Conservation (phyloP, 2,113 vertebrate genomes). For the Notothenia rossii region DNA sequence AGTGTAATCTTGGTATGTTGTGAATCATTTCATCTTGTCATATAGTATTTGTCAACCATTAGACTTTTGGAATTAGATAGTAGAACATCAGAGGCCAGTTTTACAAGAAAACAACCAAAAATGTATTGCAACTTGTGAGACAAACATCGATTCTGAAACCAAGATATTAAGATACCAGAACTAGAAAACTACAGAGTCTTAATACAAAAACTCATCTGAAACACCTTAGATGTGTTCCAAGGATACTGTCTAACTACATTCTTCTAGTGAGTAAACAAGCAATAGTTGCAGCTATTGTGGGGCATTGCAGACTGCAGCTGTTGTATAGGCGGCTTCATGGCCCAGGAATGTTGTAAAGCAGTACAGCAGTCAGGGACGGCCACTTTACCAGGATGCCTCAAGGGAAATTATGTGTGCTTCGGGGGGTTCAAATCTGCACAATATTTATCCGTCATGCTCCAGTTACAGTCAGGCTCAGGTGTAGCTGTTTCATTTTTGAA, state of each 20-base stretch:
- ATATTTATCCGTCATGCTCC: not conserved
- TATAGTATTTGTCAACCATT: not conserved
- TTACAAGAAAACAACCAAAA: not conserved
- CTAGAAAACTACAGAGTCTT: not conserved
- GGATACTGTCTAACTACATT: slow-evolving; percentile 43
- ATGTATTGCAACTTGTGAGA: not conserved
- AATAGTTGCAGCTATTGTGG: slow-evolving; percentile 36
- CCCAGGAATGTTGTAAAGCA: slow-evolving; percentile 60
- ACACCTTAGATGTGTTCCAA: not conserved
- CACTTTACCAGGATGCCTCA: not conserved
- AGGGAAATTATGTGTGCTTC: not conserved
- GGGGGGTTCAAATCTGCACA: not conserved
- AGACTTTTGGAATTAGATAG: not conserved
- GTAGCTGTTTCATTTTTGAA: not conserved
- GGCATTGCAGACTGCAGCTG: slow-evolving; percentile 61
- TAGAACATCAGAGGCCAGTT: not conserved
- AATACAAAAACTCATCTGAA: not conserved
- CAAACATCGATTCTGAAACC: not conserved
- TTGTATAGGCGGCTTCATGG: slow-evolving; percentile 39
- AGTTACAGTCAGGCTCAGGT: not conserved
- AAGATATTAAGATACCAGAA: not conserved
- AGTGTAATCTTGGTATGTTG: not conserved
- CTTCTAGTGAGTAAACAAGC: slow-evolving; percentile 54
- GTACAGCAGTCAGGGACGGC: slow-evolving; percentile 25
- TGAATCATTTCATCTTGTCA: not conserved